Conservation (phyloP, 2,113 vertebrate genomes). For the Larimichthys crocea region DNA sequence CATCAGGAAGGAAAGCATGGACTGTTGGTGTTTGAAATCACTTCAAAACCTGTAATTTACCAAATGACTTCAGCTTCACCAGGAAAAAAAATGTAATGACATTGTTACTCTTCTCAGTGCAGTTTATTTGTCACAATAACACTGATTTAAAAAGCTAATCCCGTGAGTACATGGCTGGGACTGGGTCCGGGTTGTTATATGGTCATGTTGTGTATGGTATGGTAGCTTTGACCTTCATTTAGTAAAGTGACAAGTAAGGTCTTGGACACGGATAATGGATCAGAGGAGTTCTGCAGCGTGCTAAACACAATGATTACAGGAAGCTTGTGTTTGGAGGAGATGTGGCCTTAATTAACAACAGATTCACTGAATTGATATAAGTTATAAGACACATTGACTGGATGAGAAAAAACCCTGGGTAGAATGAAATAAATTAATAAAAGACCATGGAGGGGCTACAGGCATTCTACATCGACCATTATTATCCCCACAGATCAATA, state of each 20-base stretch:
- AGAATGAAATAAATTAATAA: no score
- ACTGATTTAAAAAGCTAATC: conserved; percentile 7
- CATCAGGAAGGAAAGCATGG: conserved; percentile 19
- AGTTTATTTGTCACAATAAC: not conserved
- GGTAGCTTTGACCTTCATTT: not conserved
- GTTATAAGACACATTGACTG: not conserved
- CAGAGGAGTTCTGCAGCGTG: not conserved
- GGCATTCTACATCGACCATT: no score
- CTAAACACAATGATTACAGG: not conserved
- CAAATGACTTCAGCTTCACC: conserved; percentile 28
- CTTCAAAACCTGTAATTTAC: conserved; percentile 35
- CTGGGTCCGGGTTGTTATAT: not conserved
- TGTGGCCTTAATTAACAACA: not conserved
- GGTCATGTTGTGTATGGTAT: not conserved
- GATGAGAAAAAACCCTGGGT: not conserved
- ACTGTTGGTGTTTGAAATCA: conserved; percentile 26
- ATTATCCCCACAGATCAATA: no score
- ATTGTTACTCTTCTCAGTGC: not conserved
- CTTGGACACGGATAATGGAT: not conserved
- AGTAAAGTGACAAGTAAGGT: not conserved
- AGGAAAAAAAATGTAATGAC: not conserved
- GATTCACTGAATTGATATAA: not conserved
- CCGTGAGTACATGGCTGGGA: not conserved
- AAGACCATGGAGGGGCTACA: no score
- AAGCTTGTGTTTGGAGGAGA: not conserved